phyloP scores from a whole-genome alignment of 2,113 vertebrate species.

The Sylvia atricapilla region DNA sequence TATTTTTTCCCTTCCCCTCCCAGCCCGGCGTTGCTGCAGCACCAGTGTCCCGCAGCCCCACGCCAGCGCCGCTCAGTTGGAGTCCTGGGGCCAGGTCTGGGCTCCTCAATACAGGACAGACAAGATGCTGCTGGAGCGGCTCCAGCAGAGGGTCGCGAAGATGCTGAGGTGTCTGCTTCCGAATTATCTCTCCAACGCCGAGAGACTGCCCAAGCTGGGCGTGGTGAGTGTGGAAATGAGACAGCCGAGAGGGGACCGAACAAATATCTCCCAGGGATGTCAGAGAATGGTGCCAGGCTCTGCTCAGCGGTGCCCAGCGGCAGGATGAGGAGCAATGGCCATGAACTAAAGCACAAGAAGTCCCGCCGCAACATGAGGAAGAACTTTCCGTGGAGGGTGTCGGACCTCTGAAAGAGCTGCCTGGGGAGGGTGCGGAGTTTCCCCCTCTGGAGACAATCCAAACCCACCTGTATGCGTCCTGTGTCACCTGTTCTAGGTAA shows the following conservation, averaged over 20 bases:
- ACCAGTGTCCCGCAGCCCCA: background rate
- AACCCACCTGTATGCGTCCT: background rate
- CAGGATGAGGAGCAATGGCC: background rate
- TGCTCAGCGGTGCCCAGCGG: background rate
- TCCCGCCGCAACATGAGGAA: background rate
- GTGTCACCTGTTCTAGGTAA: background rate
- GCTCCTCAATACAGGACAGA: background rate
- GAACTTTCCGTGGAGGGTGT: background rate
- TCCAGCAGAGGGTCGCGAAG: background rate
- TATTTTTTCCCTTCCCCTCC: too few relatives aligned
- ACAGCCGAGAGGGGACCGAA: background rate
- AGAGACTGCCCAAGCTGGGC: background rate
- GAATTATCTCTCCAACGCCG: background rate
- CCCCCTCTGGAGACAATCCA: background rate
- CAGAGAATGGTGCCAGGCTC: background rate
- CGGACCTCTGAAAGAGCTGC: background rate
- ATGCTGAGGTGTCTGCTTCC: background rate
- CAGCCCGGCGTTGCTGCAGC: background rate
- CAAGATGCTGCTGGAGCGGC: background rate
- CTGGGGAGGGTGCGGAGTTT: too few relatives aligned
- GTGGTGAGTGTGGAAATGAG: background rate
- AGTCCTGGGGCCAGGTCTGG: background rate
- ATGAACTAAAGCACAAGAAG: background rate
- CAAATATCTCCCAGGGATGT: fast-evolving
- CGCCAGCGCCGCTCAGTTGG: background rate